Percentiles rank a stretch among this genome's conserved stretches.
Conservation (phyloP, 2,888 invertebrate species). For the Serripes groenlandicus region DNA sequence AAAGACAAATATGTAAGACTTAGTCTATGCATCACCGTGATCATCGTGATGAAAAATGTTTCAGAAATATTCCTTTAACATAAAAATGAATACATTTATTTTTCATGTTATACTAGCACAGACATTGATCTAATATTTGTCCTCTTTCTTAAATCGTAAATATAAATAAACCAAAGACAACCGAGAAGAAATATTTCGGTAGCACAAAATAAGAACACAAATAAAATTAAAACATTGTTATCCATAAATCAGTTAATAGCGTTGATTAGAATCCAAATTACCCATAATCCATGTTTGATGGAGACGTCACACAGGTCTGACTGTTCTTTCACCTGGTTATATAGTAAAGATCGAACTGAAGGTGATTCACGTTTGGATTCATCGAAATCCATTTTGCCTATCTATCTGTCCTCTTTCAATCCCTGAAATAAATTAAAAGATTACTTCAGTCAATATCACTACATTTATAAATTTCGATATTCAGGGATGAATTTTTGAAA, state of each 20-base stretch:
- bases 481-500: too few relatives aligned
- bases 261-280: background rate
- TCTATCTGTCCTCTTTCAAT: too few relatives aligned
- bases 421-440: too few relatives aligned
- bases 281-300: constrained; percentile 35
- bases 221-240: background rate
- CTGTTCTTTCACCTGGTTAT: constrained; percentile 41
- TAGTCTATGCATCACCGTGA: too few relatives aligned
- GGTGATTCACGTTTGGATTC: constrained; percentile 12
- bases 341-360: constrained; percentile 26
- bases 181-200: background rate
- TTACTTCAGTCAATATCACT: too few relatives aligned
- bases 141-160: background rate
- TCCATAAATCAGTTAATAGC: background rate
- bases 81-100: background rate
- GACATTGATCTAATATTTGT: background rate
- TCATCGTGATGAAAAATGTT: too few relatives aligned
- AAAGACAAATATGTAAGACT: too few relatives aligned
- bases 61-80: too few relatives aligned
- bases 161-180: background rate
- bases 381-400: constrained; percentile 37
- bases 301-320: constrained; percentile 42
- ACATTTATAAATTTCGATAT: too few relatives aligned
- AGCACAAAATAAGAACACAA: background rate
- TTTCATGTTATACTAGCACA: background rate